Conservation (phyloP, 2,797 vertebrate species). For the Acanthiza pusilla region DNA sequence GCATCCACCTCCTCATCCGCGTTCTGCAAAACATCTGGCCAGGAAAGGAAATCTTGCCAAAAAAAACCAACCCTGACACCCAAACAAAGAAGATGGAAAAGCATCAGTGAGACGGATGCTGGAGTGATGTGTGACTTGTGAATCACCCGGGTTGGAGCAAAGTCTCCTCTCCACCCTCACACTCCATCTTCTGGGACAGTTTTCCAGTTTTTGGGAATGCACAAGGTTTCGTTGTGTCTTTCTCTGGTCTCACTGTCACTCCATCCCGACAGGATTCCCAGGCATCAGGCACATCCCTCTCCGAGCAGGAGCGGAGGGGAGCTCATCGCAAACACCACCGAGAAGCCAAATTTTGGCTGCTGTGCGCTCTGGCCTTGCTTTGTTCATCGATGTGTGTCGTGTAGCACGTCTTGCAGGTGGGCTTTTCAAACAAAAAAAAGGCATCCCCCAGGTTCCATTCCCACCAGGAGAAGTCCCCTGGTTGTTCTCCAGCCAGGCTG, state of each 20-base stretch:
- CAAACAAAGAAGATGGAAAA: conserved; percentile 3
- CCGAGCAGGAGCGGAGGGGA: neutral
- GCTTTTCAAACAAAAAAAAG: neutral
- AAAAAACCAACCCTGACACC: neutral
- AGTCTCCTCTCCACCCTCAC: neutral
- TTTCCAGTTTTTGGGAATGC: conserved; percentile 26
- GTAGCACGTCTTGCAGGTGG: neutral
- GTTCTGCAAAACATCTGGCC: conserved; percentile 42
- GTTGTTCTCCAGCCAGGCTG: neutral
- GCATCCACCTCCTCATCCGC: neutral
- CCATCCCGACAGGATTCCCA: neutral
- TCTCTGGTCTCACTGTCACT: conserved; percentile 3
- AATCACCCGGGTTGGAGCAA: neutral
- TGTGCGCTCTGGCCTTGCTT: neutral
- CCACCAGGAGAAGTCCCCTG: neutral
- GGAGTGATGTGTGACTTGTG: neutral
- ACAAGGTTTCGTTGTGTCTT: neutral
- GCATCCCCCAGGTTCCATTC: neutral
- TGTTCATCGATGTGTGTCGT: neutral
- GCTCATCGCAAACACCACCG: neutral
- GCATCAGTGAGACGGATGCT: neutral
- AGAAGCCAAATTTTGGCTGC: neutral
- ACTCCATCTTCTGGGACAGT: conserved; percentile 11
- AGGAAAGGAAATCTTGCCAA: conserved; percentile 54
- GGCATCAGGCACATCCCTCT: neutral